phyloP scores from a whole-genome alignment of 2,113 vertebrate genomes.

The Pithys albifrons region DNA sequence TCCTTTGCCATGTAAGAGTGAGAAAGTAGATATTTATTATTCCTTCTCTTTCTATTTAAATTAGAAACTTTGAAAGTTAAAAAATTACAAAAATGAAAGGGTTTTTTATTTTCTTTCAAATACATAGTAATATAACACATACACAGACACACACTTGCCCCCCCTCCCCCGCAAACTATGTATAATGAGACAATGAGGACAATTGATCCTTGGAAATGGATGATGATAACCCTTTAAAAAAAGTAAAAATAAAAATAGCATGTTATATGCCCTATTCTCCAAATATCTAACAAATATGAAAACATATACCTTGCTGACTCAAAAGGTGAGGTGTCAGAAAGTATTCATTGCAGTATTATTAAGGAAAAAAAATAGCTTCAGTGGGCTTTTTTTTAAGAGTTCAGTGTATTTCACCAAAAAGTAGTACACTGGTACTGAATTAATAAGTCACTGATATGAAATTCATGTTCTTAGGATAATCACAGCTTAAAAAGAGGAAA shows the following conservation, averaged over 20 bases:
- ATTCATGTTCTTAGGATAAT: not conserved
- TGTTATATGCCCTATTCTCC: not conserved
- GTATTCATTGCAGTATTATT: not conserved
- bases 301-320: not conserved
- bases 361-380: not conserved
- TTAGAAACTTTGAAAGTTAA: not conserved
- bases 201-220: not conserved
- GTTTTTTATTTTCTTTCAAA: not conserved
- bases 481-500: not conserved
- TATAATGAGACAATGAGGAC: not conserved
- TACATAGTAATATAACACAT: not conserved
- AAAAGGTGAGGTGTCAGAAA: not conserved
- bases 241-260: not conserved
- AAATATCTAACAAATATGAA: not conserved
- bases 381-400: not conserved
- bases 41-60: not conserved
- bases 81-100: not conserved
- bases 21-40: not conserved
- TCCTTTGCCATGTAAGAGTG: not conserved
- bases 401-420: not conserved
- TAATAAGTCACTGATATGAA: not conserved
- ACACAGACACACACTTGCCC: no score
- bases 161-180: no score
- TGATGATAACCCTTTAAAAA: not conserved
- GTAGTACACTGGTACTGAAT: not conserved